Base-by-base conservation (phyloP, 2,888 invertebrate genomes). In the Caenorhabditis afra region DNA sequence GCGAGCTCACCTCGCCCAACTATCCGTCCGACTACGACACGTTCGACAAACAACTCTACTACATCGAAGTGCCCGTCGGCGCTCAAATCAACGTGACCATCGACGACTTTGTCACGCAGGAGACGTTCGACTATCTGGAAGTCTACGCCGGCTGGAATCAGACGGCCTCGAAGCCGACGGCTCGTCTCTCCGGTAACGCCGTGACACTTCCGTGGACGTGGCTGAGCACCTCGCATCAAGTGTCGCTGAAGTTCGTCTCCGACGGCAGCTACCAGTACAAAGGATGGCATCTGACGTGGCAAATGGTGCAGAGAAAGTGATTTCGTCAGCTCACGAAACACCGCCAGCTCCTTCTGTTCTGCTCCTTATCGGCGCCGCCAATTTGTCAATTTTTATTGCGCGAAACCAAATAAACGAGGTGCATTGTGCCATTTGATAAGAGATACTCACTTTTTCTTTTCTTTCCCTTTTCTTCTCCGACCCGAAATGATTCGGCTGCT, bases 1-100 rank as follows among this genome's bases (percentile, higher is more conserved):
- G 97, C 1, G 94, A 94, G 83, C 94, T 96, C 81, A 94, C 93
- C 79, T 95, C 95, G 88, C 96, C 96, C 0, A 96, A 96, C 91
- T 96, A 95, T 91, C 96, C 96, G 0, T 94, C 95, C 83, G 53
- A 79, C 68, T 97, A 97, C 91, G 95, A 55, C 12, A 55, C 68
- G 4, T 68, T 50, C 41, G 62, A 59, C 12, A 59, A 62, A 3
- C 76, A 76, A 55, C 7, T 57, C 1, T 76, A 76, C 20, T 62
- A 52, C 41, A 68, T 76, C 65, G 22, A 50, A 52, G 65, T 58
- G 1, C 16, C 16, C n/a, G 22, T 20, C 10, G 73, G 62, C 10
- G 39, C 44, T 11, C 37, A 29, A 11, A 61, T 75, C 66, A 75
- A 61, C 37, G 14, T 75, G n/a, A 53, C 61, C 1, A 61, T 75